Percentiles rank a stretch among this genome's conserved stretches.
Evolutionary conservation across 1,140 invertebrate genomes (phyloP).

Genomic region (Calycopis cecrops): DNA sequence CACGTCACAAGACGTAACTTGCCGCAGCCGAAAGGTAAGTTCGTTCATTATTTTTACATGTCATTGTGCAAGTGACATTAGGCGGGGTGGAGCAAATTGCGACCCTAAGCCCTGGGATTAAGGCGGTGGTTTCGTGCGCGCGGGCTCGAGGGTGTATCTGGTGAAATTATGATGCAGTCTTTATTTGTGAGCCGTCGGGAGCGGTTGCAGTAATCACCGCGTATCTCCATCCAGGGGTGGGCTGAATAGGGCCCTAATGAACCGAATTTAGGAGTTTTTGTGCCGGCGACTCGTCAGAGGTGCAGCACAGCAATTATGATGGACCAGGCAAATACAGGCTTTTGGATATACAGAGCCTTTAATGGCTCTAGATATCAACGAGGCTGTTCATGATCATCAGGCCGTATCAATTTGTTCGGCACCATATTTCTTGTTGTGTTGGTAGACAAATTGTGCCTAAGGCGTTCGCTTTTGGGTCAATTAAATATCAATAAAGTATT

Average conservation of each 20-base stretch:
- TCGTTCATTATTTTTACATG: conserved; percentile 75
- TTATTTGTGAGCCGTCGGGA: conserved; percentile 75
- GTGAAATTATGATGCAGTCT: conserved; percentile 75
- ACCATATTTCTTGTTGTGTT: too few species aligned
- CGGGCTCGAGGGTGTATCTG: conserved; percentile 58
- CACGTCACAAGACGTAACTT: conserved; percentile 47
- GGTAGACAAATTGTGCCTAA: too few species aligned
- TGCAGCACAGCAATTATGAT: conserved; percentile 69
- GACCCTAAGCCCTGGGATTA: conserved; percentile 45
- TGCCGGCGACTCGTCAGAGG: conserved; percentile 68
- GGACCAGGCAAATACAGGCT: conserved; percentile 55
- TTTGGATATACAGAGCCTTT: conserved; percentile 14
- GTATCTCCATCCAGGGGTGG: conserved; percentile 73
- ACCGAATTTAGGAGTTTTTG: conserved; percentile 75
- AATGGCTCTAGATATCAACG: too few species aligned
- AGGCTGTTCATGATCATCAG: too few species aligned
- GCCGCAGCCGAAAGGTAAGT: conserved; percentile 46
- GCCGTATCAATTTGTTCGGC: too few species aligned
- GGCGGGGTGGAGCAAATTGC: conserved; percentile 32
- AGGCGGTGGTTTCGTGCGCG: conserved; percentile 46
- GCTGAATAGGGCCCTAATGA: conserved; percentile 74
- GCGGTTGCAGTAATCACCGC: conserved; percentile 75
- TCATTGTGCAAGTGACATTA: conserved; percentile 71
- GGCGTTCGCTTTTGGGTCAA: too few species aligned
- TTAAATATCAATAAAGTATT: too few species aligned